Conservation (phyloP, 1,140 invertebrate genomes). For the Saccostrea glomerata region DNA sequence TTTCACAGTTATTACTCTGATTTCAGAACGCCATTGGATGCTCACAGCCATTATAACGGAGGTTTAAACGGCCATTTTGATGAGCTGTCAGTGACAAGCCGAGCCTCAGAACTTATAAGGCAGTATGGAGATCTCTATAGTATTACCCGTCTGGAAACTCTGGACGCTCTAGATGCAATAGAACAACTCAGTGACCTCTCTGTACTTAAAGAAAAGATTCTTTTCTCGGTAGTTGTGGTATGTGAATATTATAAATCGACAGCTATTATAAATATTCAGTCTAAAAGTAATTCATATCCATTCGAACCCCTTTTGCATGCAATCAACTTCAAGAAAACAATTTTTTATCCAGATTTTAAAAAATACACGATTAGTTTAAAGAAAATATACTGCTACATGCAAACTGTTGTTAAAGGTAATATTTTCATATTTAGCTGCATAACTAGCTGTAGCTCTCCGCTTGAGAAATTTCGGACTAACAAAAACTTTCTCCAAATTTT, state of each 20-base stretch:
- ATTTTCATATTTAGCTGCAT: too few relatives aligned
- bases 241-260: slow-evolving; percentile 79
- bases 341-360: too few relatives aligned
- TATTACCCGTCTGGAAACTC: slow-evolving; percentile 86
- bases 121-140: slow-evolving; percentile 91
- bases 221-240: slow-evolving; percentile 96
- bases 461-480: too few relatives aligned
- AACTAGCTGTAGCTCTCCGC: too few relatives aligned
- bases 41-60: slow-evolving; percentile 73
- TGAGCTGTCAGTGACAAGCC: slow-evolving; percentile 74
- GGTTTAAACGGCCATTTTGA: slow-evolving; percentile 72
- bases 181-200: slow-evolving; percentile 88
- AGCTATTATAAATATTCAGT: neutral
- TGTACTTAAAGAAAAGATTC: slow-evolving; percentile 94
- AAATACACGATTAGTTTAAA: too few relatives aligned
- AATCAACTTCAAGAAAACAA: too few relatives aligned
- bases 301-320: too few relatives aligned
- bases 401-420: too few relatives aligned
- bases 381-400: too few relatives aligned
- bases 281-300: too few relatives aligned
- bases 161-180: slow-evolving; percentile 90
- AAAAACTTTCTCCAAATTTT: too few relatives aligned
- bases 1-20: neutral
- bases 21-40: slow-evolving; percentile 77
- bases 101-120: slow-evolving; percentile 83